Evolutionary conservation across 2,797 vertebrate genomes (phyloP), one percentile per base, ranked within the genome.

Genomic region (Gallinago solitaria): DNA sequence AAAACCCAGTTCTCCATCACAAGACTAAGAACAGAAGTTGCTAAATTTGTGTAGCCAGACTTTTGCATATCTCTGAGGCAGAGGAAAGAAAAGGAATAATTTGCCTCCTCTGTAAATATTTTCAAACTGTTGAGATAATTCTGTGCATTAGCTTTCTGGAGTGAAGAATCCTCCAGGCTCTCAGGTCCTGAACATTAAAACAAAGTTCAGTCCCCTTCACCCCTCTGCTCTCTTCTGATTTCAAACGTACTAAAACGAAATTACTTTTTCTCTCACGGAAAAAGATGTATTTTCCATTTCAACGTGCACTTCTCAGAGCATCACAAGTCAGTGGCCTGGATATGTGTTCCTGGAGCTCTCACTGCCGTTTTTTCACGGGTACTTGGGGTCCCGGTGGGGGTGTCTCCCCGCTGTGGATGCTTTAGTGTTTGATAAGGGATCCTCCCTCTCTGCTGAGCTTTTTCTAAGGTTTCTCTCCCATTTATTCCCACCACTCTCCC

Each of bases 91-190:
- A 87, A 79, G 25, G 60, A 75, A 78, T 53, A 17, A 60, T 89
- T 77, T 67, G 11, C 25, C 32, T 86, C 77, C 76, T 41, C 32
- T 25, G 5, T 64, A 73, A 95, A 83, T 71, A 61, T 80, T 95
- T 93, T 94, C 85, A 45, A 50, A 79, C 48, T 48, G 45, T 48
- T 59, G 56, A 51, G 60, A 83, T 51, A 64, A 70, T 77, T 94
- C 83, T 50, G 53, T 60, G 17, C 41, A 74, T 56, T 32, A 33
- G 53, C 63, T 89, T 43, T 69, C 4, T 4, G 71, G 60, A 64
- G 64, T n/a, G 60, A 83, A 78, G 93, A 95, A 43, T 47, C 69
- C 79, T 87, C 64, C 63, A 51, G 68, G 41, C 32, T 70, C 20
- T 64, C 45, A 33, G 33, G 85, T 83, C 74, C 68, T 64, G 61